These are phyloP conservation scores for Homalodisca vitripennis DNA, from an alignment of 1,140 invertebrate species.

Conservation along the genomic window DNA sequence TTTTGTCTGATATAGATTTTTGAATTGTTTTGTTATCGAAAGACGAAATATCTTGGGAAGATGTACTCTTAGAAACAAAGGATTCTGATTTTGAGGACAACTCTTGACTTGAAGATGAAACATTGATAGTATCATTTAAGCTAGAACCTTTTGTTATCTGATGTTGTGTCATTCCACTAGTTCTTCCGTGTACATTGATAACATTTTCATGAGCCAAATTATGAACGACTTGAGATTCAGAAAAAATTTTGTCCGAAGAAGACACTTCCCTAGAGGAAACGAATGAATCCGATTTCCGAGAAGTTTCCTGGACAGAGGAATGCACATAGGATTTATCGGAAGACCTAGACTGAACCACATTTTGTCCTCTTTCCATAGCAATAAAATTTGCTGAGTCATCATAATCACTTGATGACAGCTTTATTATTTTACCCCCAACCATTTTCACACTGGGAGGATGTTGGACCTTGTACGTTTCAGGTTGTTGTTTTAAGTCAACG, in stretches of 20 bases:
- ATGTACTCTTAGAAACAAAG: slow-evolving; percentile 2
- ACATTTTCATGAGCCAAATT: too few species aligned
- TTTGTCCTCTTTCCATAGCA: slow-evolving; percentile 12
- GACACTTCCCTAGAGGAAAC: too few species aligned
- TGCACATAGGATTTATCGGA: not conserved
- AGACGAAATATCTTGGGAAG: not conserved
- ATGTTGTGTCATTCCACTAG: too few species aligned
- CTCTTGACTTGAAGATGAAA: not conserved
- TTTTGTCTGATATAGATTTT: not conserved
- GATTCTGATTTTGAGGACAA: not conserved
- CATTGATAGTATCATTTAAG: not conserved
- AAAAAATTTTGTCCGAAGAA: too few species aligned
- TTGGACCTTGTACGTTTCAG: not conserved
- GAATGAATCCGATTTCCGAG: not conserved
- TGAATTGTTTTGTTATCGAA: not conserved
- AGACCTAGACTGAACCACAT: not conserved
- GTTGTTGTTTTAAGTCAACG: not conserved
- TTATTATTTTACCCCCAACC: slow-evolving; percentile 26
- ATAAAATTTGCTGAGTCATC: slow-evolving; percentile 10
- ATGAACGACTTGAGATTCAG: too few species aligned
- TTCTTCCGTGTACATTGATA: too few species aligned
- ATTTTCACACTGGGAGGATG: slow-evolving; percentile 23
- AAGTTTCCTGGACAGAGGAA: not conserved
- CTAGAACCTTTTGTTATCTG: too few species aligned
- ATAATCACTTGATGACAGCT: not conserved